Conservation (phyloP, 2,888 invertebrate species). For the Linnaemya vulpina region DNA sequence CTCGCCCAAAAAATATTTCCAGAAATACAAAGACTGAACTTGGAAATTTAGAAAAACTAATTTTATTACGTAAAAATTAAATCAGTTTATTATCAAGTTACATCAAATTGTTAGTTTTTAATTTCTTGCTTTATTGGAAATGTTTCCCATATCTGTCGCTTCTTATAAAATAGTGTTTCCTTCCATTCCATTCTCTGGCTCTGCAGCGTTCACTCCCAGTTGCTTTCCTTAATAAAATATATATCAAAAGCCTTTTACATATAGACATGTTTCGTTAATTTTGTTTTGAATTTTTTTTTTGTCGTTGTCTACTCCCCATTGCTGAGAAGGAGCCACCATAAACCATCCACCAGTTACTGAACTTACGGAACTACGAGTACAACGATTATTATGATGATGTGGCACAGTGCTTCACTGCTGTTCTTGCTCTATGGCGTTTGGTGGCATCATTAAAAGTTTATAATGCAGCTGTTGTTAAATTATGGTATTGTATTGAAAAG, state of each 20-base stretch:
- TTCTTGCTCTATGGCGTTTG: conserved; percentile 66
- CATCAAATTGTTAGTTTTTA: too few species aligned
- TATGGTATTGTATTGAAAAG: conserved; percentile 71
- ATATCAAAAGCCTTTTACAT: neutral
- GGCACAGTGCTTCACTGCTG: conserved; percentile 53
- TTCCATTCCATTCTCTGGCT: neutral
- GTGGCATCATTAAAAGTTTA: conserved; percentile 72
- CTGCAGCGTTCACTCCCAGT: neutral
- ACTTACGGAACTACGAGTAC: conserved; percentile 28
- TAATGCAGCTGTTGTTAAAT: conserved; percentile 72
- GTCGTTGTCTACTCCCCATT: conserved; percentile 22
- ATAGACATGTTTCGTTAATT: conserved; percentile 55
- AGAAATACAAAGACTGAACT: too few species aligned
- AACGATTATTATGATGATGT: conserved; percentile 61
- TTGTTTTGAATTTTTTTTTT: conserved; percentile 48
- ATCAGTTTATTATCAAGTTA: too few species aligned
- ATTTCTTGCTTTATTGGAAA: neutral
- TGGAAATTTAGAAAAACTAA: too few species aligned
- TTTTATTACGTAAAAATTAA: too few species aligned
- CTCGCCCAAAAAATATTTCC: too few species aligned
- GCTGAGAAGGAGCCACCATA: conserved; percentile 28
- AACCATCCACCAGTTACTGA: conserved; percentile 17
- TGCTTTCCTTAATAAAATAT: conserved; percentile 30
- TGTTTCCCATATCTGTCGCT: conserved; percentile 16
- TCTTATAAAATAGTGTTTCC: neutral